Base-by-base conservation (phyloP, 2,888 invertebrate genomes). In the Erebia aethiops region DNA sequence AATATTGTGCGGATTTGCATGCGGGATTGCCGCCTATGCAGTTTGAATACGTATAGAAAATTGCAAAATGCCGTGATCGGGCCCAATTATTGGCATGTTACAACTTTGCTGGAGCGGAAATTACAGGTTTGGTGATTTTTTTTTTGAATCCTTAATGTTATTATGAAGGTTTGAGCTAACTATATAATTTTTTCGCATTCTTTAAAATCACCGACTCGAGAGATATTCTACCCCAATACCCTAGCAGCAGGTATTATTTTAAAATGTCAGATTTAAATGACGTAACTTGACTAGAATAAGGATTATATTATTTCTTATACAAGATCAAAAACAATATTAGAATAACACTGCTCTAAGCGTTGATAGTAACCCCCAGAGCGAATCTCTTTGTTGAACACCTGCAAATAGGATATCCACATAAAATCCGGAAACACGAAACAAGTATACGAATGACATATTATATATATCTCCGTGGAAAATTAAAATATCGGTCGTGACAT, bases 1-100 rank as follows among this genome's bases (percentile, higher is more conserved):
- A 26, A 61, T 69, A 70, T 54, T 18, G 68, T 63, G 56, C 13
- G 57, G 67, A 68, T 74, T 74, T 61, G 71, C 65, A 70, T 70
- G 67, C 61, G 57, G 52, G 58, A 74, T 67, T 67, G 70, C 71
- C 61, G 68, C 71, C 71, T 68, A 78, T 79, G 78, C 78, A 77
- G 75, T 74, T 76, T 79, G 54, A 16, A 73, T 74, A 76, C 21
- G 73, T 74, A 77, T 77, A 77, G 78, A 78, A 79, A 80, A 79
- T 79, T 82, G 76, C 76, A 66, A 74, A 77, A 80, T 79, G 77
- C 71, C 80, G 79, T 81, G 81, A 77, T 80, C 78, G 76, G 61
- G 70, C 66, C 64, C 74, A 79, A 81, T 80, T 79, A 79, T 73
- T 66, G 67, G 54, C 61, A 65, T 70, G 65, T 71, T 58, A 56